phyloP scores from a whole-genome alignment of 2,888 invertebrate species.

The Trissolcus japonicus region DNA sequence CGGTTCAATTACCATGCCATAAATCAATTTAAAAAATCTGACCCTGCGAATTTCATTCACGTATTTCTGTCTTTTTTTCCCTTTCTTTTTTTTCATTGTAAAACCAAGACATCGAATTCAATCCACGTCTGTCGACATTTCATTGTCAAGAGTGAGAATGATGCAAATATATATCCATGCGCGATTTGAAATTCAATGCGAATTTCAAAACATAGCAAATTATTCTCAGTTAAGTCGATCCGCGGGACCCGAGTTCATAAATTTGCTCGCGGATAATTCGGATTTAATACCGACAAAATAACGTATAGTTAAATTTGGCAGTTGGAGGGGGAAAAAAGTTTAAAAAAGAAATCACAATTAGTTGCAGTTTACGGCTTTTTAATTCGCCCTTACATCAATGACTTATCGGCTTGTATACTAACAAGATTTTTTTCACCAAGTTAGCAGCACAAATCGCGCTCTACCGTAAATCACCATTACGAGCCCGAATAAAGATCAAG shows the following conservation, averaged over 20 bases:
- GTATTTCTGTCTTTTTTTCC: too few species aligned
- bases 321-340: background rate
- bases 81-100: too few species aligned
- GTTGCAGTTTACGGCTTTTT: constrained; percentile 39
- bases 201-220: too few species aligned
- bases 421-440: constrained; percentile 31
- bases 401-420: constrained; percentile 26
- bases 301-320: constrained; percentile 11
- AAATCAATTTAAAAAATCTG: constrained; percentile 21
- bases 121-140: too few species aligned
- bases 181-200: too few species aligned
- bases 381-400: constrained; percentile 28
- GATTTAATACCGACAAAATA: too few species aligned
- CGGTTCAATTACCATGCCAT: constrained; percentile 22
- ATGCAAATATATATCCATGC: too few species aligned
- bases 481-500: constrained; percentile 54
- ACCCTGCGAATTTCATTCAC: constrained; percentile 1
- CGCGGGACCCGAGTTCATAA: too few species aligned
- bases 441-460: constrained; percentile 41
- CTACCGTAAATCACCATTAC: constrained; percentile 50
- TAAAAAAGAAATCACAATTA: constrained; percentile 24
- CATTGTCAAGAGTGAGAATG: too few species aligned
- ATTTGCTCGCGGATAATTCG: too few species aligned
- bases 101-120: too few species aligned
- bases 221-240: too few species aligned